phyloP scores from a whole-genome alignment of 2,797 vertebrate species.

The Periophthalmus magnuspinnatus region DNA sequence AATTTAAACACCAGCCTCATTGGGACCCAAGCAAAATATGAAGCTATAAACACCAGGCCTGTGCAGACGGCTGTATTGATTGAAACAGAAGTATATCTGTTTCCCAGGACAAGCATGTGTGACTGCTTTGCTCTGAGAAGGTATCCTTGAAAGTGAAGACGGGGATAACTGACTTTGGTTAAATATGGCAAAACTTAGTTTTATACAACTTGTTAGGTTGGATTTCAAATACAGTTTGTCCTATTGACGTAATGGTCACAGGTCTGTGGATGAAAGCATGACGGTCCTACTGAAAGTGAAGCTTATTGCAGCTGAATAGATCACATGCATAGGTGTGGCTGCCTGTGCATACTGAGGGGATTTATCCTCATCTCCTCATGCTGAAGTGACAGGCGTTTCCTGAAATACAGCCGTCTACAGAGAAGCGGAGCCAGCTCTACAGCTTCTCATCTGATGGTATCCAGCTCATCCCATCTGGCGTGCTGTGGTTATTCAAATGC shows the following conservation, averaged over 20 bases:
- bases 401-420: conserved; percentile 5
- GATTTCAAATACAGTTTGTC: background rate
- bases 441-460: conserved; percentile 46
- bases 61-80: conserved; percentile 18
- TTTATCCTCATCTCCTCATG: conserved; percentile 38
- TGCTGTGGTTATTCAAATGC: conserved; percentile 31
- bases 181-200: background rate
- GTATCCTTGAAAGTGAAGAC: background rate
- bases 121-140: background rate
- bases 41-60: conserved; percentile 16
- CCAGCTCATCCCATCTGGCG: conserved; percentile 36
- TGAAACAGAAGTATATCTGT: conserved; percentile 15
- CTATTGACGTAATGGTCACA: background rate
- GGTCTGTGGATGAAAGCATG: conserved; percentile 1
- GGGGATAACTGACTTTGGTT: background rate
- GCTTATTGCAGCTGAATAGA: conserved; percentile 15
- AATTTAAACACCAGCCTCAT: conserved; percentile 17
- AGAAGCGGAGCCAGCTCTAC: conserved; percentile 30
- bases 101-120: conserved; percentile 21
- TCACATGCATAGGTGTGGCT: conserved; percentile 26
- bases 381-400: conserved; percentile 25
- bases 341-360: conserved; percentile 18
- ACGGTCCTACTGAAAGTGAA: conserved; percentile 20
- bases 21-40: conserved; percentile 17
- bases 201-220: background rate